Base-by-base conservation (phyloP, 64 coral and sea anemone genomes). In the Stichodactyla helianthus region DNA sequence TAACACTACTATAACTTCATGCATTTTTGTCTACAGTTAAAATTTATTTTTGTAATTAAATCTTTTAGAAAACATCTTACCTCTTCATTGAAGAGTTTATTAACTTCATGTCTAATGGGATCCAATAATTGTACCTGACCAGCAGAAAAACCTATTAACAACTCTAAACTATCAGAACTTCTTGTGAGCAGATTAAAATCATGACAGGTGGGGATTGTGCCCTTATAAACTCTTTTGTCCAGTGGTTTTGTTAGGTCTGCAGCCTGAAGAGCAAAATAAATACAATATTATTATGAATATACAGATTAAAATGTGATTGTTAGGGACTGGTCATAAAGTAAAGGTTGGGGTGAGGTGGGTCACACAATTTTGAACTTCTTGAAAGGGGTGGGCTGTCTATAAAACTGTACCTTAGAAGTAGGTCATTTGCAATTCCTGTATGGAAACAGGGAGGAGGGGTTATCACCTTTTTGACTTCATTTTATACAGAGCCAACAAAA, bases 11-110 rank as follows among this genome's bases (percentile, higher is more conserved):
- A n/a, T n/a, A n/a, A n/a, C 35, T 44, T 44, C 4, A 44, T 44
- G 35, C 35, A 44, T 44, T 44, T 44, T 44, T 3, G 35, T 44
- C 35, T 44, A 44, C 35, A 44, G 35, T 3, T 44, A 44, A 44
- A 44, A 44, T 44, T 44, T 44, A 44, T 44, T 44, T 44, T 44
- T 44, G 35, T 44, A 44, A 44, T 18, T 65, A 2, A 59, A 65
- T 9, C 19, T 5, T 65, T 65, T 6, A n/a, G 22, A 18, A 65
- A 65, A n/a, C 18, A 11, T 77, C 82, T 79, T 70, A 97, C 95
- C 89, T 97, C 95, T 86, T 97, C 95, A 88, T 97, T 97, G 70
- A 97, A 97, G 19, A 97, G 92, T 57, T 97, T 97, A 76, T 88
- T 97, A 61, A 97, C 95, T 86, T 97, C 95, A 91, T 93, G 95